Evolutionary conservation across 2,888 invertebrate species (phyloP), one percentile per base, ranked within the genome.

Genomic region (Ptychoptera contaminata): DNA sequence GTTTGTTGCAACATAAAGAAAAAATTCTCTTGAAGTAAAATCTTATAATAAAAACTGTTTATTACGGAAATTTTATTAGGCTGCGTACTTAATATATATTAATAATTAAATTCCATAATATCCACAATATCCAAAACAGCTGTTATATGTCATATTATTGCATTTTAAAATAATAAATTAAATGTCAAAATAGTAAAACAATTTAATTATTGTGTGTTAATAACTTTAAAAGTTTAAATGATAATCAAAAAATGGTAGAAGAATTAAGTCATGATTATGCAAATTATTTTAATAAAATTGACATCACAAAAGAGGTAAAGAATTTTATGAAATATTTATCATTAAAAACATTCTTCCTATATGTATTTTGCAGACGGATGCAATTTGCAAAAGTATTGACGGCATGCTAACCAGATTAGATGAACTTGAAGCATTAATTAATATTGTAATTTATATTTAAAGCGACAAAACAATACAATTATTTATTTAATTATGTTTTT

Each of bases 341-440:
- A 35, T 31, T 32, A 16, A 10, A 16, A 37, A 12, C 15, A 43
- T 2, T 36, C 7, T 11, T 44, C 8, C 6, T 39, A 30, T 29
- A 37, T 29, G 32, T n/a, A 35, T 30, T 10, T 42, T 47, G 30
- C 46, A 62, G 58, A 58, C 63, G 8, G 68, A 69, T 58, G 73
- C 72, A 2, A 69, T 78, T 16, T 74, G 75, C 59, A 71, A 72
- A 55, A 73, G 71, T 46, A 71, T 79, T 37, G 79, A 79, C 51
- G 77, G 77, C 54, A 77, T 79, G 75, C 57, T 78, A 42, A 75
- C 76, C 1, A 67, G 79, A 47, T 62, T 79, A 16, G 79, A 79
- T 59, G 79, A 79, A 57, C 68, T 77, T 49, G 72, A 76, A 50
- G 75, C 74, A 51, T 69, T 78, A 39, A 56, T 78, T 31, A 69